Percentiles rank a stretch among this genome's conserved stretches.
Evolutionary conservation across 2,797 vertebrate genomes (phyloP).

Genomic region (Acanthurus leucopareius): DNA sequence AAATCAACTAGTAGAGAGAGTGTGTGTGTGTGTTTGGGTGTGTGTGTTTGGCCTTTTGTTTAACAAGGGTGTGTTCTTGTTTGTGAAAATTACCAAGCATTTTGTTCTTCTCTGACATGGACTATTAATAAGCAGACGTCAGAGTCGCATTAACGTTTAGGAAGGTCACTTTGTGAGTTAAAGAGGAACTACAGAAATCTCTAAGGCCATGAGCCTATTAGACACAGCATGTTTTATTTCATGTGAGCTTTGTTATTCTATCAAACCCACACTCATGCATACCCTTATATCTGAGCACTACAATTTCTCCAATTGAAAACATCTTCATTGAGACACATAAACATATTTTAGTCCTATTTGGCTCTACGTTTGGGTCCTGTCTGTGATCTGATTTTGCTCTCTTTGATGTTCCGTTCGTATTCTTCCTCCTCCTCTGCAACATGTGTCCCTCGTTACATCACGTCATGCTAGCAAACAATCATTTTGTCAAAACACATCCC

Average conservation of each 20-base stretch:
- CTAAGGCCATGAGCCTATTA: slow-evolving; percentile 43
- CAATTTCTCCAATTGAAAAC: slow-evolving; percentile 73
- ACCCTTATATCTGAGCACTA: slow-evolving; percentile 48
- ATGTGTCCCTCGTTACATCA: slow-evolving; percentile 81
- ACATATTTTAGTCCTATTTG: slow-evolving; percentile 66
- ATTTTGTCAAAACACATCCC: slow-evolving; percentile 80
- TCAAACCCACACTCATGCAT: slow-evolving; percentile 58
- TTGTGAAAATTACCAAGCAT: slow-evolving; percentile 28
- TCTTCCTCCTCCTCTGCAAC: slow-evolving; percentile 67
- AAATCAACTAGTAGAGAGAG: slow-evolving; percentile 9
- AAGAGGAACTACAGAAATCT: slow-evolving; percentile 58
- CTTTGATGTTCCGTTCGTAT: slow-evolving; percentile 77
- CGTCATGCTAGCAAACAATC: slow-evolving; percentile 79
- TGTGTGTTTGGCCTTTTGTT: slow-evolving; percentile 10
- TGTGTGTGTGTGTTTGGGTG: neutral
- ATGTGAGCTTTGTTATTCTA: slow-evolving; percentile 68
- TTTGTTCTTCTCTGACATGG: slow-evolving; percentile 44
- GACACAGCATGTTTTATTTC: slow-evolving; percentile 60
- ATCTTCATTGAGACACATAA: slow-evolving; percentile 71
- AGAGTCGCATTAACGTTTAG: slow-evolving; percentile 9
- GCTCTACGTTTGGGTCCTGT: slow-evolving; percentile 53
- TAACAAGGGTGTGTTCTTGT: slow-evolving; percentile 29
- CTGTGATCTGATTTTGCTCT: slow-evolving; percentile 67
- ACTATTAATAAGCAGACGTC: slow-evolving; percentile 60
- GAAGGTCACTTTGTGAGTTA: slow-evolving; percentile 45